phyloP scores from a whole-genome alignment of 2,888 invertebrate genomes.

The Napeogenes inachia region DNA sequence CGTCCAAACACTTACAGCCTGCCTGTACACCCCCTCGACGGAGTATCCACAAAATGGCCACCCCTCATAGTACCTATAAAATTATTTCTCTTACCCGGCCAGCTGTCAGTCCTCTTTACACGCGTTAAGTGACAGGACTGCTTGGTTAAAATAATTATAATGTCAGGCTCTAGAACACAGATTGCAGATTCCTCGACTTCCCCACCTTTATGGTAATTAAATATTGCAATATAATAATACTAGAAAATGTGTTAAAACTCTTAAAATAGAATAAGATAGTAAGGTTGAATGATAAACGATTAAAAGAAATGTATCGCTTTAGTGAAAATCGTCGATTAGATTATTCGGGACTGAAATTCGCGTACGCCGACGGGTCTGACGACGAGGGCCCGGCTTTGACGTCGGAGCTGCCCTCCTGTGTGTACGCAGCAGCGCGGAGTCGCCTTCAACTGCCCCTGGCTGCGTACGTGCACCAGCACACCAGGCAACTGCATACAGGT shows the following conservation, averaged over 20 bases:
- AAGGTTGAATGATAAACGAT: neutral
- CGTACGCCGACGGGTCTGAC: constrained; percentile 66
- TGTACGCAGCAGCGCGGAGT: constrained; percentile 81
- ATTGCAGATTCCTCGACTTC: constrained; percentile 83
- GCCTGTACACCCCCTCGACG: constrained; percentile 34
- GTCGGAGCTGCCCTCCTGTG: constrained; percentile 87
- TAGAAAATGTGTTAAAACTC: no score
- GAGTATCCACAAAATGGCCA: constrained; percentile 38
- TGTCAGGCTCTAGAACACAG: constrained; percentile 76
- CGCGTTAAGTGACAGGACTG: constrained; percentile 31
- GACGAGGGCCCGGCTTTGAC: constrained; percentile 76
- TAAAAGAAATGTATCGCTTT: constrained; percentile 12
- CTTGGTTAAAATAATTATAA: constrained; percentile 29
- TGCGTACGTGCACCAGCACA: constrained; percentile 70
- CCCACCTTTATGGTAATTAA: constrained; percentile 79
- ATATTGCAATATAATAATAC: constrained; percentile 2
- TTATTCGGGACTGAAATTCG: constrained; percentile 62
- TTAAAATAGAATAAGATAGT: no score
- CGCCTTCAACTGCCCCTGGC: constrained; percentile 64
- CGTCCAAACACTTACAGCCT: constrained; percentile 22
- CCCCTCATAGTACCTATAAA: constrained; percentile 56
- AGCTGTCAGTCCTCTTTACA: constrained; percentile 43
- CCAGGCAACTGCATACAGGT: constrained; percentile 65
- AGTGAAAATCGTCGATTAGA: constrained; percentile 64
- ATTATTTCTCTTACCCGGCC: constrained; percentile 39